Base-by-base conservation (phyloP, 2,888 invertebrate genomes). In the Sicus ferrugineus region DNA sequence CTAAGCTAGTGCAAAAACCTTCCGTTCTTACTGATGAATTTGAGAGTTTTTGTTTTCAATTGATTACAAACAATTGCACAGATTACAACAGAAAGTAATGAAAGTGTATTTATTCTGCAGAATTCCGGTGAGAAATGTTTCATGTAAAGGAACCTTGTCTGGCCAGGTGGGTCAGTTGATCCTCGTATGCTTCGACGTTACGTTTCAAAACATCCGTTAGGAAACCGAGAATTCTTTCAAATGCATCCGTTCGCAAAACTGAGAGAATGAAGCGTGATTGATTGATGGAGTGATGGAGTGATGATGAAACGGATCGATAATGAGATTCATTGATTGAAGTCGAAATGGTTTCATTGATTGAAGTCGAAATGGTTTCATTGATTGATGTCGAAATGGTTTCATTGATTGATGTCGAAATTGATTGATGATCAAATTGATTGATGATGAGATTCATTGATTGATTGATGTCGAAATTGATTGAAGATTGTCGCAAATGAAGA, bases 191-290 rank as follows among this genome's bases (percentile, higher is more conserved):
- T 85, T 93, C 92, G 80, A 97, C 96, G 88, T 96, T 97, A 80
- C 97, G 91, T 88, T 97, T 96, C 94, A 98, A 95, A 68, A 98
- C 91, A 85, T 98, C 94, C 94, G 97, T 96, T 86, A 98, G 97
- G 67, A 96, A 96, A 67, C 98, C 98, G 79, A 98, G 89, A 75
- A 98, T 90, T 67, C 98, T 92, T 86, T 98, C 97, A 87, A 98
- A 98, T 70, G 98, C 97, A 80, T 95, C 94, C 80, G 96, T 96
- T 86, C 97, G 97, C 87, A 98, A 88, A 88, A 97, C 97, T 96
- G 59, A 34, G 28, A 19, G 2, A 58, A 28, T 9, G 38, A 52
- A 21, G 42, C 21, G 23, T 52, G 31, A 64, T 19, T 48, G 34
- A 59, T 62, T 34, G 65, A 38, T 26, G 34, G 30, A 28, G 11